phyloP scores from a whole-genome alignment of 2,888 invertebrate species.

The Cheilosia scutellata region DNA sequence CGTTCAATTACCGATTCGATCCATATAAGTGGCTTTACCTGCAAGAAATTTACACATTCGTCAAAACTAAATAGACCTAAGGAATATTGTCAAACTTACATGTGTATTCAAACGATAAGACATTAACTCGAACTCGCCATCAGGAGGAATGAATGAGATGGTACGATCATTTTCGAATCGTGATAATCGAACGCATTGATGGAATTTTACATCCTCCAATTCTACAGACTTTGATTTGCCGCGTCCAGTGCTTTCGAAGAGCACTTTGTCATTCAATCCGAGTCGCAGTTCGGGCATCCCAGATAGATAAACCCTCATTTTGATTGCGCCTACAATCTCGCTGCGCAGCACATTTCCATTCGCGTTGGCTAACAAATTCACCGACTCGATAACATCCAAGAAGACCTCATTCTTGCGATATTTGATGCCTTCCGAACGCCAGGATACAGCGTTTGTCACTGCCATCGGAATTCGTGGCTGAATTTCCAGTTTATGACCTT shows the following conservation, averaged over 20 bases:
- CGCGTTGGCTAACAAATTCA: conserved; percentile 97
- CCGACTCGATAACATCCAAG: conserved; percentile 99
- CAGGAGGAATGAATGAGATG: conserved; percentile 99
- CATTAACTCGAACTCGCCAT: conserved; percentile 99
- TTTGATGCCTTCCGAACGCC: conserved; percentile 99
- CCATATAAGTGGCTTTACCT: conserved; percentile 97
- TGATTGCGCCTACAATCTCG: conserved; percentile 99
- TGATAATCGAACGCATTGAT: conserved; percentile 98
- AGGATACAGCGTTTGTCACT: conserved; percentile 99
- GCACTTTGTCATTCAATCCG: conserved; percentile 98
- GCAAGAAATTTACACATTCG: background rate
- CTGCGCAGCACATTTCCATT: conserved; percentile 98
- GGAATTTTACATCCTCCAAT: conserved; percentile 99
- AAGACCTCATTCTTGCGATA: conserved; percentile 99
- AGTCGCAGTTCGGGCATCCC: conserved; percentile 99
- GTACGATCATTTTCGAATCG: conserved; percentile 99
- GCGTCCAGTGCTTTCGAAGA: conserved; percentile 98
- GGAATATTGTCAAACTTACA: conserved; percentile 84
- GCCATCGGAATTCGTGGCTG: conserved; percentile 98
- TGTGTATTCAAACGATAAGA: conserved; percentile 98
- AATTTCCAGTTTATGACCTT: conserved; percentile 98
- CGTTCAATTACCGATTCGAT: conserved; percentile 99
- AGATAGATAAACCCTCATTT: conserved; percentile 98
- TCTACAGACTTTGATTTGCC: conserved; percentile 99
- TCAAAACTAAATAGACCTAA: background rate